A percentile compares a stretch with the other conserved stretches of the same genome.
Conservation (phyloP, 1,140 invertebrate genomes). For the Zaprionus gabonicus region DNA sequence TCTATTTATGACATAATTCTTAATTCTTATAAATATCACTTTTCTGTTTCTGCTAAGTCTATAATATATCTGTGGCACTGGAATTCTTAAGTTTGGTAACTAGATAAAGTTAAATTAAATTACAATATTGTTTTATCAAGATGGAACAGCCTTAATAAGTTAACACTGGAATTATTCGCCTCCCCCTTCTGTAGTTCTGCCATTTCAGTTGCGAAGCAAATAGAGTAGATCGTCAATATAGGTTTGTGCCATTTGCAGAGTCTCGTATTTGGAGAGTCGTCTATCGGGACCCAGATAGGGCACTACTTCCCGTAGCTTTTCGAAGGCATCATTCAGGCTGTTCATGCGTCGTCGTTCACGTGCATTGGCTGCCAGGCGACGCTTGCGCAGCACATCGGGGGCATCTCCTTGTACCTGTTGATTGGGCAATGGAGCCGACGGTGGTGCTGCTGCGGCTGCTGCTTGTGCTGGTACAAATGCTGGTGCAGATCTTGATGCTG, state of each 20-base stretch:
- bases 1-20: too few species aligned
- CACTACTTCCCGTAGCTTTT: slow-evolving; percentile 91
- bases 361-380: slow-evolving; percentile 91
- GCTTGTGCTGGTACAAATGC: too few species aligned
- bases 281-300: slow-evolving; percentile 89
- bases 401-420: too few species aligned
- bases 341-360: slow-evolving; percentile 92
- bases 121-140: not conserved
- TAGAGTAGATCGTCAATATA: slow-evolving; percentile 91
- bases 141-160: slow-evolving; percentile 71
- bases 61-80: too few species aligned
- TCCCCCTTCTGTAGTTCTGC: not conserved
- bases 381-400: slow-evolving; percentile 86
- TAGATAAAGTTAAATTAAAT: not conserved
- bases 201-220: slow-evolving; percentile 79
- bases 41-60: too few species aligned
- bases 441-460: too few species aligned
- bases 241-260: slow-evolving; percentile 94
- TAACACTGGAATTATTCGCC: slow-evolving; percentile 56
- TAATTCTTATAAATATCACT: too few species aligned
- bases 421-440: too few species aligned
- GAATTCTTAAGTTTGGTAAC: too few species aligned
- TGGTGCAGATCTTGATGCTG: too few species aligned
- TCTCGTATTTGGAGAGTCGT: slow-evolving; percentile 94
- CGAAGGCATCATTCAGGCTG: slow-evolving; percentile 93